Conservation (phyloP, 2,113 vertebrate genomes). For the Mormoops blainvillei region DNA sequence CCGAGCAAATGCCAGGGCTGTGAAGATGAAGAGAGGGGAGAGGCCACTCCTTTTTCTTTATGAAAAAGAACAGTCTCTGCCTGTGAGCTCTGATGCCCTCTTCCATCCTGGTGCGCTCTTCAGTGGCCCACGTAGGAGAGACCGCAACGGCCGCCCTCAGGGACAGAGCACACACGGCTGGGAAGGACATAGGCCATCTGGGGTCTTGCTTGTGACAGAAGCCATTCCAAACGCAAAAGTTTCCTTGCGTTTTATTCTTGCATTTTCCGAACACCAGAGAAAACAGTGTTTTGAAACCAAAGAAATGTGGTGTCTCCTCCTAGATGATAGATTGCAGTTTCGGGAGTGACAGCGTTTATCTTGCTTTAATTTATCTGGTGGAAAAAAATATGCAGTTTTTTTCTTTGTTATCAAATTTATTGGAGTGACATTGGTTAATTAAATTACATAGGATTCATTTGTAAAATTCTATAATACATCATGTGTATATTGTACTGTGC, state of each 20-base stretch:
- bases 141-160: no score
- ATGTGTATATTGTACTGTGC: no score
- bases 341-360: constrained; percentile 15
- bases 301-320: no score
- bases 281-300: neutral
- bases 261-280: neutral
- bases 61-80: neutral
- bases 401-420: no score
- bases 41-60: neutral
- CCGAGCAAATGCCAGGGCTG: neutral
- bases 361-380: constrained; percentile 24
- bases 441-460: no score
- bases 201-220: neutral
- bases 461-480: no score
- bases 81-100: no score
- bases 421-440: no score
- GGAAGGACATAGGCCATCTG: neutral
- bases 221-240: neutral
- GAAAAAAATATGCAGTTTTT: neutral
- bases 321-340: neutral
- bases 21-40: neutral
- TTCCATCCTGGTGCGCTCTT: neutral
- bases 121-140: neutral
- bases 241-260: neutral
- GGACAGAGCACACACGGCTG: neutral